Percentiles rank a stretch among this genome's conserved stretches.
These are phyloP conservation scores for human DNA, from an alignment of 2,113 vertebrate species.

Conservation along the genomic window GRCh38 chr3:16484501-16485000, in stretches of 20 bases:
- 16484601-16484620: not conserved
- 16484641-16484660: not conserved
- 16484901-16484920: not conserved
- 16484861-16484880: not conserved
- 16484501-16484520: conserved; percentile 61
- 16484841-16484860: not conserved
- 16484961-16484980: not conserved
- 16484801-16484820: not conserved
- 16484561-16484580: not conserved
- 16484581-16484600: conserved; percentile 11
- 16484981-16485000: not conserved
- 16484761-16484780: not conserved
- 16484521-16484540: conserved; percentile 53
- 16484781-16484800: not conserved
- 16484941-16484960: not conserved
- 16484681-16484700: not conserved
- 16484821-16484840: not conserved
- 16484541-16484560: conserved; percentile 48
- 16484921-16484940: not conserved
- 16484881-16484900: not conserved
- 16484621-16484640: not conserved
- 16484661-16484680: not conserved
- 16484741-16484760: too few species aligned
- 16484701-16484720: not conserved
- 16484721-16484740: not conserved